Base-by-base conservation (phyloP, 2,888 invertebrate genomes). In the Capitulum mitella region DNA sequence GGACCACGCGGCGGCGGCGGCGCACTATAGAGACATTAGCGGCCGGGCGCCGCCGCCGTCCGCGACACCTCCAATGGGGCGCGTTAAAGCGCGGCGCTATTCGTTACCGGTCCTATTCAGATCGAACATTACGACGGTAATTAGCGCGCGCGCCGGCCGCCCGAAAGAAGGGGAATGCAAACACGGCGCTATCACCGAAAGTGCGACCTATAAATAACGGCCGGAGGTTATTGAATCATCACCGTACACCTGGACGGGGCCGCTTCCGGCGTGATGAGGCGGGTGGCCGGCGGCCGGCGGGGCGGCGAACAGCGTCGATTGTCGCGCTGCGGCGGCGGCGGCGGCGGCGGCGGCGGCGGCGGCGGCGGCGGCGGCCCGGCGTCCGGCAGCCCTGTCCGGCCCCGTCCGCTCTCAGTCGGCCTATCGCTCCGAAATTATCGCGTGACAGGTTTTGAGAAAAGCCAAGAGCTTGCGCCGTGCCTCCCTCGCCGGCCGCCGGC, bases 31-130 rank as follows among this genome's bases (percentile, higher is more conserved):
- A 70, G 70, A 70, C 70, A 70, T 70, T 70, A 70, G 70, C 70
- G 70, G 37, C 64, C 37, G 37, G 29, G 29, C 58, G 58, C 58
- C 19, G n/a, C 34, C 19, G 64, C 58, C 34, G 64, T 22, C 70
- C 34, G 40, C 70, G 40, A 37, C 37, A 40, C 70, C 26, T 22
- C 70, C 70, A 40, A 70, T 70, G 70, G 70, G 40, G 37, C 70
- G 70, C 70, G 70, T 70, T 70, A 70, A 70, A 70, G 70, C 70
- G 70, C 70, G 70, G 70, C 70, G 40, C 70, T 37, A 70, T 70
- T 40, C 40, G 70, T 70, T 70, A 70, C 22, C 70, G 40, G 37
- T 19, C 26, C 70, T 40, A 70, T 70, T 70, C 70, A 70, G 70
- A 70, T 70, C 14, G 37, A 12, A 10, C 40, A 10, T 3, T 40